phyloP scores from a whole-genome alignment of 2,797 vertebrate species.

The Phoeniculus purpureus region DNA sequence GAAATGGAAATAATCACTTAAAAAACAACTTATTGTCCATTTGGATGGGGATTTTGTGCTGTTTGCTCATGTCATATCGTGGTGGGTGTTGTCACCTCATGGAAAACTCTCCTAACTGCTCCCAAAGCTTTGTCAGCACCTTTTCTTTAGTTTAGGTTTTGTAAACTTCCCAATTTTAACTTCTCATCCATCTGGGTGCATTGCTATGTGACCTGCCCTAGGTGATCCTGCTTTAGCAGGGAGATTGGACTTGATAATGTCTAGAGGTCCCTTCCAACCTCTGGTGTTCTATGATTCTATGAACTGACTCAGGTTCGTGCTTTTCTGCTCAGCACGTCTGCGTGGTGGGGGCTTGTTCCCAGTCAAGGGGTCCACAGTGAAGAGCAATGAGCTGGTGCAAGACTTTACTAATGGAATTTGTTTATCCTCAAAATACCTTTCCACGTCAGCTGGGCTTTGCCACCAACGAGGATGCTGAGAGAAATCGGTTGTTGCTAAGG shows the following conservation, averaged over 20 bases:
- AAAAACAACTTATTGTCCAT: neutral
- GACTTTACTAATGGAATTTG: neutral
- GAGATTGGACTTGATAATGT: no score
- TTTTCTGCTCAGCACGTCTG: neutral
- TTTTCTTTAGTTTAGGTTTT: neutral
- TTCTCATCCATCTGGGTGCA: no score
- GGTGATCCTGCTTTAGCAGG: no score
- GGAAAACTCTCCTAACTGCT: neutral
- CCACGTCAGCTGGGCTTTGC: neutral
- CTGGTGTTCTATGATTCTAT: no score
- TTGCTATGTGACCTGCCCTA: no score
- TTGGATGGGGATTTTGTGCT: neutral
- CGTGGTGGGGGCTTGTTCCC: accelerated
- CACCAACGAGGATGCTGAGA: neutral
- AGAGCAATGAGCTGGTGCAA: neutral
- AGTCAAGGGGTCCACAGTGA: neutral
- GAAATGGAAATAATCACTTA: no score
- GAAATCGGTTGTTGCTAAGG: neutral
- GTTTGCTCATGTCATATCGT: accelerated
- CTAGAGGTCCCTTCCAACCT: no score
- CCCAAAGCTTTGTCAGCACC: neutral
- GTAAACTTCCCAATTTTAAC: neutral
- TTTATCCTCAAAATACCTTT: neutral
- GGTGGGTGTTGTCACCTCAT: neutral
- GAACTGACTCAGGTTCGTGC: no score